Evolutionary conservation across 2,797 vertebrate genomes (phyloP), one percentile per base, ranked within the genome.

Genomic region (Lepus oiostolus): DNA sequence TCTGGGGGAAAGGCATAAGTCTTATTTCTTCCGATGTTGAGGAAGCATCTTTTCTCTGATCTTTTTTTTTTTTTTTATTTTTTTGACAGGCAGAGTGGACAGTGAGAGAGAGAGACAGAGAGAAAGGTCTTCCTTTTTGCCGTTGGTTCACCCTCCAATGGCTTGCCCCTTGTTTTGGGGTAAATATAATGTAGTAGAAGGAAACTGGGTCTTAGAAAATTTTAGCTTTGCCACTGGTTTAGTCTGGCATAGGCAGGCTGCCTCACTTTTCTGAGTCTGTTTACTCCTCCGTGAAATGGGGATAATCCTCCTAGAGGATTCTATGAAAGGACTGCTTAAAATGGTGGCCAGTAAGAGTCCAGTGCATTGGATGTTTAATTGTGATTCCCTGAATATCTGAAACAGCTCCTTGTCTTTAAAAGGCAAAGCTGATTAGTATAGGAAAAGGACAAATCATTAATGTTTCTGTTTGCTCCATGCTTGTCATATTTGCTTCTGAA

Each of bases 371-470:
- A 67, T 72, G 81, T 96, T 95, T 83, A 68, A 52, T 88, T 79
- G 75, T 54, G 30, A 96, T 82, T 87, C 11, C 12, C 24, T 54
- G 17, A 92, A 67, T 50, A 92, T 76, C 28, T 63, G 5, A 93
- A 90, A 83, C 3, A 92, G 4, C 12, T 81, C 47, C 47, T 81
- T 91, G 50, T 95, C 16, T 90, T 94, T 35, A 93, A 95, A 83
- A 75, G 32, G 12, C 74, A n/a, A 42, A 71, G 68, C 35, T 52
- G 17, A 70, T 77, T 85, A 85, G 42, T 67, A 79, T 63, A 52
- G 16, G 11, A 50, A 90, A 50, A 94, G 26, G 22, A 74, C 8
- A 58, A 58, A 72, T 83, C n/a, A 60, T 58, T 74, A 92, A 9
- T 32, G 2, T 58, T 50, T 0, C n/a, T 65, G 91, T 92, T 52